phyloP scores from a whole-genome alignment of 2,113 vertebrate species.

The Falcunculus frontatus region DNA sequence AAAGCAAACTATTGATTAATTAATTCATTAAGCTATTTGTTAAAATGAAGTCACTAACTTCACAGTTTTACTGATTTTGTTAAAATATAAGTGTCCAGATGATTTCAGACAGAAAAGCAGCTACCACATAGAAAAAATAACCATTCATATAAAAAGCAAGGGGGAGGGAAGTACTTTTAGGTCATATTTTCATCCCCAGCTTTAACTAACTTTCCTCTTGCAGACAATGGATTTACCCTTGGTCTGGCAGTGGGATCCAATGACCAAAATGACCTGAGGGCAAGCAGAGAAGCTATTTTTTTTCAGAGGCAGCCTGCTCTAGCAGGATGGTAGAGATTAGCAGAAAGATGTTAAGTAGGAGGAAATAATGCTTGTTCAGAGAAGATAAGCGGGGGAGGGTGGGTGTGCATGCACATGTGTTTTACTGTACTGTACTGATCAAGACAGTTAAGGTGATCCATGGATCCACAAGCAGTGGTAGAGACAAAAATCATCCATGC shows the following conservation, averaged over 20 bases:
- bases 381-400: neutral
- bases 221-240: neutral
- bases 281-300: neutral
- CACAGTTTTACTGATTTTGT: neutral
- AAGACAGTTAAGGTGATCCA: neutral
- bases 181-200: neutral
- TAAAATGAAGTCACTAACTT: neutral
- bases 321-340: slow-evolving; percentile 35
- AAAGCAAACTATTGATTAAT: neutral
- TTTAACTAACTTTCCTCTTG: neutral
- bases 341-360: slow-evolving; percentile 25
- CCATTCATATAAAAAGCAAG: neutral
- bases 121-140: neutral
- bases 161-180: neutral
- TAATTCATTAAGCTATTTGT: neutral
- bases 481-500: neutral
- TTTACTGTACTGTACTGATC: neutral
- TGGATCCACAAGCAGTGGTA: neutral
- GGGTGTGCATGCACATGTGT: neutral
- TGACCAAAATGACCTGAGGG: neutral
- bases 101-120: neutral
- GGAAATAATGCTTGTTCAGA: slow-evolving; percentile 37
- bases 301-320: neutral
- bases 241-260: neutral
- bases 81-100: neutral